These are phyloP conservation scores for Acipenser oxyrinchus DNA, from an alignment of 2,797 vertebrate genomes.

Conservation along the genomic window DNA sequence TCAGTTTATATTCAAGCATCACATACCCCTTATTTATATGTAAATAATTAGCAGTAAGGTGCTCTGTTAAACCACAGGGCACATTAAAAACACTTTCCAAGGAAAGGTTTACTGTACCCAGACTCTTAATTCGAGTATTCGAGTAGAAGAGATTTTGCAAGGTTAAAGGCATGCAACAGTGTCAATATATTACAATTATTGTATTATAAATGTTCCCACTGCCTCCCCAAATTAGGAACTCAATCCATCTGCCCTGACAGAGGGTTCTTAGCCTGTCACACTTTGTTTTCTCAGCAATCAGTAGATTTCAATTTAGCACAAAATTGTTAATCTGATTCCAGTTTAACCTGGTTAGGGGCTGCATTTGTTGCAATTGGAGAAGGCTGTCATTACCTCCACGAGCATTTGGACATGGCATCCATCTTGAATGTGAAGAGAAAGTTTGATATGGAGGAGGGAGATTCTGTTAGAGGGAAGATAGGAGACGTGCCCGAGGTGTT, in stretches of 20 bases:
- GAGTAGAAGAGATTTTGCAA: conserved; percentile 37
- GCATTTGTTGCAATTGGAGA: conserved; percentile 45
- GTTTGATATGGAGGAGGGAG: background rate
- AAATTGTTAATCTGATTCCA: conserved; percentile 83
- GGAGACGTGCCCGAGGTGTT: no score
- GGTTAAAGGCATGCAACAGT: conserved; percentile 72
- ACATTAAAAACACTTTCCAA: no score
- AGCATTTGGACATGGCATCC: conserved; percentile 1
- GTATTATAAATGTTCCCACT: conserved; percentile 72
- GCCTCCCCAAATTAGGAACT: conserved; percentile 66
- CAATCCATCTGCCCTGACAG: conserved; percentile 75
- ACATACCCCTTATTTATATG: no score
- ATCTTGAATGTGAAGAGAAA: background rate
- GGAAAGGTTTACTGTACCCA: no score
- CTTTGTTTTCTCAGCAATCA: conserved; percentile 67
- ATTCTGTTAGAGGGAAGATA: conserved; percentile 22
- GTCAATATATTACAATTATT: conserved; percentile 79
- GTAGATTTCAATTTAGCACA: conserved; percentile 74
- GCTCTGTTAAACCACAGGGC: no score
- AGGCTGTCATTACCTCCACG: background rate
- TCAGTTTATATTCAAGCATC: no score
- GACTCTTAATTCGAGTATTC: conserved; percentile 20
- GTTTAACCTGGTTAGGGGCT: conserved; percentile 70
- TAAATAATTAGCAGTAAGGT: no score
- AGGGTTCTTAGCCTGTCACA: conserved; percentile 71